Evolutionary conservation across 2,888 invertebrate species (phyloP), one percentile per base, ranked within the genome.

Genomic region (Sepiola atlantica): DNA sequence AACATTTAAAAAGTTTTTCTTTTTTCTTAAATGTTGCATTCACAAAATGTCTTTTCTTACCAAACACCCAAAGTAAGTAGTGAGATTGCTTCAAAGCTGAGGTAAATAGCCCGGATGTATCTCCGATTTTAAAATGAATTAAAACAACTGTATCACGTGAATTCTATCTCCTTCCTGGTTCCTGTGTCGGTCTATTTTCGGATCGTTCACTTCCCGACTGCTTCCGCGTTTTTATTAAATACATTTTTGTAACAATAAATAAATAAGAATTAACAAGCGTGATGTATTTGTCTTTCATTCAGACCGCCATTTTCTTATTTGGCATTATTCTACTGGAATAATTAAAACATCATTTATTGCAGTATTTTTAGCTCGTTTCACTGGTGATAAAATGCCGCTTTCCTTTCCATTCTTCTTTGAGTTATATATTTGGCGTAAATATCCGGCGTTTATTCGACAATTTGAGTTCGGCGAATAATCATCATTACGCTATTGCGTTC

Each of bases 391-490:
- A 77, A n/a, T 77, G 0, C 32, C 32, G 77, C n/a, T 14, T 77
- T 77, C 77, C 77, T 77, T 77, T 77, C 14, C n/a, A 8, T 45
- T 77, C 32, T 16, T 77, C n/a, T 6, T 32, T 18, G 16, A 4
- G 77, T 77, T 77, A 77, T 77, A 77, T 77, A 77, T 77, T 77
- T 77, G 77, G 77, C 77, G n/a, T 77, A 77, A 77, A 77, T 77
- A 77, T 77, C 77, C 77, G 77, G n/a, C 32, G 32, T 32, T 77
- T 77, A 32, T 77, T 77, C 77, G 77, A 77, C 77, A 32, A 77
- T 77, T 77, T 12, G n/a, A 16, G 14, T 77, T n/a, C 14, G n/a
- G 0, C 4, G 14, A 77, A 32, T n/a, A 45, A 77, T 16, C 0
- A 12, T 77, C 24, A 8, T 77, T n/a, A 3, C n/a, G 77, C n/a